These are phyloP conservation scores for Octodon degus DNA, from an alignment of 2,113 vertebrate species.

Conservation along the genomic window DNA sequence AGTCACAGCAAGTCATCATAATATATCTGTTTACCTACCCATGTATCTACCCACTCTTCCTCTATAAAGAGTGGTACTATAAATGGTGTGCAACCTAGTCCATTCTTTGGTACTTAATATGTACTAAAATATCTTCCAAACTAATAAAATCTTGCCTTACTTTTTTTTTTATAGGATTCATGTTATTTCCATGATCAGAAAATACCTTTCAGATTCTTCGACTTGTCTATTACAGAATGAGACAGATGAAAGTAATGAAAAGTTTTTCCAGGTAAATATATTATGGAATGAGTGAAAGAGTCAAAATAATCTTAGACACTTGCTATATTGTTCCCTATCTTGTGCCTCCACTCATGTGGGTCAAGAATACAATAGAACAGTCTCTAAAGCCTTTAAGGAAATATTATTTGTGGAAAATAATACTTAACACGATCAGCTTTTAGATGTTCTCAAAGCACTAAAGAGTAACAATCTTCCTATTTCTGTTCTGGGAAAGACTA, in stretches of 20 bases:
- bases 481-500: background rate
- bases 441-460: background rate
- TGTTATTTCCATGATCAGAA: constrained; percentile 29
- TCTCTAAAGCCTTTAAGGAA: background rate
- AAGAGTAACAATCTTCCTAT: background rate
- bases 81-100: background rate
- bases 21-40: background rate
- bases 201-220: background rate
- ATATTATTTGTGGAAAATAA: background rate
- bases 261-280: background rate
- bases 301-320: background rate
- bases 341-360: background rate
- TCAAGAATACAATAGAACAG: background rate
- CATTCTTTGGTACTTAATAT: background rate
- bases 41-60: background rate
- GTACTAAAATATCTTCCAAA: background rate
- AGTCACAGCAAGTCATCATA: background rate
- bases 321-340: background rate
- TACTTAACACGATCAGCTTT: background rate
- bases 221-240: background rate
- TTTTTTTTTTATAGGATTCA: background rate
- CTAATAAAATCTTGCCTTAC: background rate
- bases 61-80: background rate
- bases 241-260: constrained; percentile 3
- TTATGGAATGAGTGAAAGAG: background rate